Conservation (phyloP, 2,113 vertebrate species). For the Columba janthina region DNA sequence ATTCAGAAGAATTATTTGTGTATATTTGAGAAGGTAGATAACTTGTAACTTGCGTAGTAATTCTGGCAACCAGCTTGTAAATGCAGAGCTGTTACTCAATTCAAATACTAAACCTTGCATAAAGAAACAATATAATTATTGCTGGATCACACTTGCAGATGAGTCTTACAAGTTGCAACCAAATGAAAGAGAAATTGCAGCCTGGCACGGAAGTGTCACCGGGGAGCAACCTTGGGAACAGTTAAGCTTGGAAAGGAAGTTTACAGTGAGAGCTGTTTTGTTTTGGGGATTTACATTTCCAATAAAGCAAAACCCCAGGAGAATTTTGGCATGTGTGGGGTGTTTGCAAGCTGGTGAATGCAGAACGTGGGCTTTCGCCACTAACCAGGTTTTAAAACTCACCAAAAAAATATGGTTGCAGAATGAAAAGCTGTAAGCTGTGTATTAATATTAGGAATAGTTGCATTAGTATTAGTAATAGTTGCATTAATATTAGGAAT, state of each 20-base stretch:
- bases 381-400: not conserved
- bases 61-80: not conserved
- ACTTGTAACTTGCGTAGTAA: not conserved
- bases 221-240: not conserved
- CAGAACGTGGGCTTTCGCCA: not conserved
- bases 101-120: not conserved
- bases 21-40: not conserved
- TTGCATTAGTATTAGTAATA: not conserved
- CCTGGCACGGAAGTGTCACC: not conserved
- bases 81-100: not conserved
- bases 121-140: not conserved
- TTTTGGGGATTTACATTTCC: slow-evolving; percentile 7
- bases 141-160: not conserved
- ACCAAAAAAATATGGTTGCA: not conserved
- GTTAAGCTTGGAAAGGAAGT: not conserved
- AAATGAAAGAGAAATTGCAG: not conserved
- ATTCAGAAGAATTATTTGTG: not conserved
- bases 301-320: not conserved
- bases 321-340: not conserved
- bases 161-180: not conserved
- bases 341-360: not conserved
- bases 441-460: not conserved
- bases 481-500: too few species aligned
- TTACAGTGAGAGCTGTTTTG: not conserved
- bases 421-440: not conserved